A percentile compares a stretch with the other conserved stretches of the same genome.
These are phyloP conservation scores for Anoncus sp. DNA, from an alignment of 2,888 invertebrate genomes.

Conservation along the genomic window DNA sequence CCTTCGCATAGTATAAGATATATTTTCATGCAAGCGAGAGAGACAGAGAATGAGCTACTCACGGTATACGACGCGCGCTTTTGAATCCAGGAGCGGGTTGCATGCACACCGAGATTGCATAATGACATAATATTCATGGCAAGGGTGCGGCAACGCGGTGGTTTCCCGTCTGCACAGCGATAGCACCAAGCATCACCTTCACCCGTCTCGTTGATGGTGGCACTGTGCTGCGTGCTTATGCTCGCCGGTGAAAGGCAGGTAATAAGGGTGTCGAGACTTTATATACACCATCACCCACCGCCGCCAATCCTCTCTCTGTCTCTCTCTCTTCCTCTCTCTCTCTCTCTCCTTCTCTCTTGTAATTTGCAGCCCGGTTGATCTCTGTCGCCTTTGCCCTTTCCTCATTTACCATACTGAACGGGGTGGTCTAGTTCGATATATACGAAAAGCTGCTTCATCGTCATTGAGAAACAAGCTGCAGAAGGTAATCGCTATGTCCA, in stretches of 20 bases:
- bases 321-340: conserved; percentile 11
- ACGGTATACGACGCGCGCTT: conserved; percentile 32
- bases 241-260: conserved; percentile 74
- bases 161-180: conserved; percentile 30
- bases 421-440: conserved; percentile 43
- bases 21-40: background rate
- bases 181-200: conserved; percentile 40
- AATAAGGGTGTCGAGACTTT: conserved; percentile 76
- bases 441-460: conserved; percentile 42
- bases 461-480: conserved; percentile 48
- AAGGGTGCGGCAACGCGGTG: conserved; percentile 47
- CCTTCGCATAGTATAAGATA: conserved; percentile 16
- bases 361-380: conserved; percentile 3
- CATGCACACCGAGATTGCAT: conserved; percentile 81
- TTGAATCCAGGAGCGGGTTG: conserved; percentile 68
- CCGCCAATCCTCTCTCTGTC: conserved; percentile 32
- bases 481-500: conserved; percentile 23
- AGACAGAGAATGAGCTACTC: background rate
- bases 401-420: conserved; percentile 31
- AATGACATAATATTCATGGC: conserved; percentile 82
- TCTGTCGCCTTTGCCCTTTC: conserved; percentile 32
- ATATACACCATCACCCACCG: conserved; percentile 44
- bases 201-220: conserved; percentile 37
- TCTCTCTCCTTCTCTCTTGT: conserved; percentile 3
- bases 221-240: conserved; percentile 71